phyloP scores from a whole-genome alignment of 2,113 vertebrate genomes.

The Pelecanus crispus region DNA sequence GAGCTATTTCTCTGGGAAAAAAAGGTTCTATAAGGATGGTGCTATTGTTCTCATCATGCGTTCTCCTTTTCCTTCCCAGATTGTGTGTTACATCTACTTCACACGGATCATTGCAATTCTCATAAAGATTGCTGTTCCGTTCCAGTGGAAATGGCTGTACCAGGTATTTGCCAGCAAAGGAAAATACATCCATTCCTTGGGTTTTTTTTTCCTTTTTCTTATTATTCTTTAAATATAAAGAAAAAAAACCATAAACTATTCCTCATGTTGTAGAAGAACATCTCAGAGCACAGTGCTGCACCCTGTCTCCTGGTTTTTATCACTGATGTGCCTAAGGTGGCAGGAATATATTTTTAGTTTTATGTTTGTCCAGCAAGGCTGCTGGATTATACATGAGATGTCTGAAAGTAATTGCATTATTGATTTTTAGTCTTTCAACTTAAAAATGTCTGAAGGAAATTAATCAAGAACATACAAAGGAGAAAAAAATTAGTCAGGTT shows the following conservation, averaged over 20 bases:
- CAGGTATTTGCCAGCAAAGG: slow-evolving; percentile 68
- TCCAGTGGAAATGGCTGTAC: slow-evolving; percentile 91
- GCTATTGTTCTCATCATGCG: neutral
- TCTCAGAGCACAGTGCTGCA: neutral
- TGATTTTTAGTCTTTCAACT: slow-evolving; percentile 49
- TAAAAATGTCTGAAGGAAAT: slow-evolving; percentile 30
- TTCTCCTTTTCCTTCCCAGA: slow-evolving; percentile 61
- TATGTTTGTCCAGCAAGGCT: slow-evolving; percentile 1
- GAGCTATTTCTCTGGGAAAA: neutral
- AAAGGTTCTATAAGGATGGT: neutral
- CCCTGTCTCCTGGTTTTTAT: neutral
- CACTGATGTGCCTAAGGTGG: neutral
- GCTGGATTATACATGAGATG: slow-evolving; percentile 13
- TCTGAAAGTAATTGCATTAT: slow-evolving; percentile 38
- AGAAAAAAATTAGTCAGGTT: neutral
- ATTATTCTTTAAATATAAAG: neutral
- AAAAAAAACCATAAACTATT: neutral
- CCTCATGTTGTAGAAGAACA: neutral
- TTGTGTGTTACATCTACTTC: slow-evolving; percentile 90
- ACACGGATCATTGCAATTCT: slow-evolving; percentile 87
- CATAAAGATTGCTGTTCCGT: slow-evolving; percentile 85
- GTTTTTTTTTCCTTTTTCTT: neutral
- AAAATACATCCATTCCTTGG: neutral
- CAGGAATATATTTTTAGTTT: neutral
- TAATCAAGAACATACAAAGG: neutral